Base-by-base conservation (phyloP, 2,888 invertebrate genomes). In the Nematopogon swammerdamellus region DNA sequence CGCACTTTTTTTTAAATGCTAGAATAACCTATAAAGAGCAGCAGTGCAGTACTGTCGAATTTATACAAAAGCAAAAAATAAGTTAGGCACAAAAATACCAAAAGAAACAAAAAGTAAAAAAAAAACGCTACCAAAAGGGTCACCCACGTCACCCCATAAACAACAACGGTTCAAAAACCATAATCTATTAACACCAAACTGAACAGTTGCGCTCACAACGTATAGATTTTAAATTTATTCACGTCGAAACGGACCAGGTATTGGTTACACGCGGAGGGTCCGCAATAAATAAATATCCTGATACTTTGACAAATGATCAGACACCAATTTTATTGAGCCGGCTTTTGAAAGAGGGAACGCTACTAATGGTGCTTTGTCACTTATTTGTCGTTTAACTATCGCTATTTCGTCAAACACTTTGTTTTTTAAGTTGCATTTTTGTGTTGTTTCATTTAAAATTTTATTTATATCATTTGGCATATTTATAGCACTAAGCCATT, bases 131-230 rank as follows among this genome's bases (percentile, higher is more conserved):
- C 36, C 8, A 14, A 4, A 14, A 14, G 8, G 11, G 36, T 36
- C 36, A 36, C n/a, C n/a, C 36, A 36, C 36, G 11, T 36, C 36
- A 36, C 36, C 36, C 14, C 36, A 14, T 36, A 36, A 36, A 36
- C 25, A 25, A 25, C 25, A 10, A 4, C 5, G 5, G 25, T 4
- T 25, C 25, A 25, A 36, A 36, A 36, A 19, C 55, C 58, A 61
- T 65, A 65, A 71, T 68, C 70, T 72, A 73, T 76, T 74, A 75
- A 74, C 75, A 74, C 72, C 64, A n/a, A n/a, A n/a, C n/a, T n/a
- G n/a, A n/a, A n/a, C n/a, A n/a, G n/a, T n/a, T 62, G 62, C 74
- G 60, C 71, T 70, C 71, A 72, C 69, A 8, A 54, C 58, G 62
- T 66, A 70, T 69, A 67, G 71, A 67, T 70, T 71, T 65, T 60